These are phyloP conservation scores for Tenthredo scrophulariae DNA, from an alignment of 2,888 invertebrate species.

Conservation along the genomic window DNA sequence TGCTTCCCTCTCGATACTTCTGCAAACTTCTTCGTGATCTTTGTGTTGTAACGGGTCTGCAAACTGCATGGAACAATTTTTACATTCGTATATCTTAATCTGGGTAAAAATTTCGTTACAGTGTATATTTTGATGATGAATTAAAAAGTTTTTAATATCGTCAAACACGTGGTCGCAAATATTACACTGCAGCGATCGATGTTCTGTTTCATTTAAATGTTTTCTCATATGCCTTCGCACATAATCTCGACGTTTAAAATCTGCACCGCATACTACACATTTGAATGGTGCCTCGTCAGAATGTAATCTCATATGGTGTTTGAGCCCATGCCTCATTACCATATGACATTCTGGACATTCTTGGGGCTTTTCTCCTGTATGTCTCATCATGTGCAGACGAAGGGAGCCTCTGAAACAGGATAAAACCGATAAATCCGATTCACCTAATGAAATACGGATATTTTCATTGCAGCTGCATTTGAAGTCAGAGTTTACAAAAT, in stretches of 20 bases:
- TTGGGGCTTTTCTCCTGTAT: conserved; percentile 53
- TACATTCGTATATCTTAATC: conserved; percentile 53
- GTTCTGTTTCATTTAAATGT: conserved; percentile 49
- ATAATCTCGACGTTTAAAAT: conserved; percentile 54
- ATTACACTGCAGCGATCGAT: conserved; percentile 16
- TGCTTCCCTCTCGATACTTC: neutral
- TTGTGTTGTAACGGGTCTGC: conserved; percentile 38
- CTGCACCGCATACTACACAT: conserved; percentile 51
- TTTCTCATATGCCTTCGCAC: conserved; percentile 53
- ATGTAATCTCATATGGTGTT: conserved; percentile 54
- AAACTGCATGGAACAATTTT: conserved; percentile 44
- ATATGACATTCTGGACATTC: conserved; percentile 54
- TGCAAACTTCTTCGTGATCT: conserved; percentile 44
- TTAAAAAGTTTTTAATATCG: conserved; percentile 52
- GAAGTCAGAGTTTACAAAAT: neutral
- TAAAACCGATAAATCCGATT: neutral
- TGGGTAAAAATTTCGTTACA: conserved; percentile 52
- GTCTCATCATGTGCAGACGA: conserved; percentile 55
- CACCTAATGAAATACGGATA: too few species aligned
- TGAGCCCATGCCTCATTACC: conserved; percentile 54
- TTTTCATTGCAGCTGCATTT: too few species aligned
- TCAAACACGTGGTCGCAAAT: conserved; percentile 47
- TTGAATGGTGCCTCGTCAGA: conserved; percentile 54
- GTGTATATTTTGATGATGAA: conserved; percentile 52
- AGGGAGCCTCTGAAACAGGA: conserved; percentile 49